These are phyloP conservation scores for Rhinoraja longicauda DNA, from an alignment of 2,797 vertebrate species.

Conservation along the genomic window DNA sequence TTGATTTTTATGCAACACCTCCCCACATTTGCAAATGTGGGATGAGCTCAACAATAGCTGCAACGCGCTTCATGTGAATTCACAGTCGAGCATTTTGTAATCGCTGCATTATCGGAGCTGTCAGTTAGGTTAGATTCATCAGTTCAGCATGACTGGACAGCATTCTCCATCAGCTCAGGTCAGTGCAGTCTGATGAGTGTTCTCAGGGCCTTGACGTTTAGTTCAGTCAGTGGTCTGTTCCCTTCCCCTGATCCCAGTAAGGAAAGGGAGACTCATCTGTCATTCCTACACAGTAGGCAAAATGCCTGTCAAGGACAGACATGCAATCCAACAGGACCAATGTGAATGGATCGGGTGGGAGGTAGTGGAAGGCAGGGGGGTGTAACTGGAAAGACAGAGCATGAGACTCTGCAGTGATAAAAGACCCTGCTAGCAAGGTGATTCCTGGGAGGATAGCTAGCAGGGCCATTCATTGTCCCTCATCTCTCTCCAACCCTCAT, in stretches of 20 bases:
- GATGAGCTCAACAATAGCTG: neutral
- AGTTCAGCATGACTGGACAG: conserved; percentile 13
- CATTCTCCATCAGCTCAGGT: neutral
- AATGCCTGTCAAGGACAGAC: neutral
- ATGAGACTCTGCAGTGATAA: neutral
- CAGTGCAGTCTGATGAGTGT: neutral
- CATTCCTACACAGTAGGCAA: neutral
- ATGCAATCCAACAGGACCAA: neutral
- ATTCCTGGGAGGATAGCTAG: too few species aligned
- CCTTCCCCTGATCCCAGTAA: neutral
- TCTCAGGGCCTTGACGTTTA: neutral
- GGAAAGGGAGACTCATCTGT: neutral
- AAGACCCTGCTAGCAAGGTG: too few species aligned
- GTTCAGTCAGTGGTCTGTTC: neutral
- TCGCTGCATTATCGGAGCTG: neutral
- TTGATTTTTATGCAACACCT: neutral
- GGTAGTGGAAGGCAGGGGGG: neutral
- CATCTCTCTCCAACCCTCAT: too few species aligned
- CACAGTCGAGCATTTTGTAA: neutral
- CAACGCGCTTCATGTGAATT: neutral
- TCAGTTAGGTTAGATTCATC: neutral
- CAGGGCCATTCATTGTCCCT: too few species aligned
- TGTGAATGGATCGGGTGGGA: neutral
- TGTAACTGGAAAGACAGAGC: neutral
- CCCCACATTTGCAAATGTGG: conserved; percentile 6